Percentiles rank a stretch among this genome's conserved stretches.
These are phyloP conservation scores for Cheilosia variabilis DNA, from an alignment of 2,888 invertebrate species.

Conservation along the genomic window DNA sequence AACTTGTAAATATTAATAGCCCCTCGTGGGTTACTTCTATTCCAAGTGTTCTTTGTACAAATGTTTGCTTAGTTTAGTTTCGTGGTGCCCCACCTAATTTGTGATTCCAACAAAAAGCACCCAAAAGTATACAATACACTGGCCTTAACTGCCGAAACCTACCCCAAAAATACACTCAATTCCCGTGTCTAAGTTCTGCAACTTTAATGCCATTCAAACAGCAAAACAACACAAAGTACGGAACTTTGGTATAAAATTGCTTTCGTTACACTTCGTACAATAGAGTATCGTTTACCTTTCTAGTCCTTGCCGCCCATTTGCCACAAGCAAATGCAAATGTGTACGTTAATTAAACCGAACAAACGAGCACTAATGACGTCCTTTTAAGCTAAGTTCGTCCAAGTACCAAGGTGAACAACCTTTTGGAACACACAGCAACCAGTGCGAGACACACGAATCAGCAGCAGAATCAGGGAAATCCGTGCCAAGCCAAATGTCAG, in stretches of 20 bases:
- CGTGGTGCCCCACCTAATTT: slow-evolving; percentile 7
- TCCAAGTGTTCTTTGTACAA: neutral
- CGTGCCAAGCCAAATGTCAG: slow-evolving; percentile 37
- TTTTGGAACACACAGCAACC: slow-evolving; percentile 17
- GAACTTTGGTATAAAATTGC: neutral
- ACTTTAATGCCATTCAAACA: slow-evolving; percentile 43
- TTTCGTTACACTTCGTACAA: slow-evolving; percentile 24
- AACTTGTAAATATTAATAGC: no score
- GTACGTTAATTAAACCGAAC: slow-evolving; percentile 63
- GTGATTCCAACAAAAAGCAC: slow-evolving; percentile 8
- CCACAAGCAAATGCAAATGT: slow-evolving; percentile 56
- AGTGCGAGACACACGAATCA: slow-evolving; percentile 15
- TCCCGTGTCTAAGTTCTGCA: slow-evolving; percentile 22
- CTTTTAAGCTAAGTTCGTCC: slow-evolving; percentile 39
- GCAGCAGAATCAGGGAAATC: slow-evolving; percentile 19
- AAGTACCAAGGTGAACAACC: slow-evolving; percentile 62
- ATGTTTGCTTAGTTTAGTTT: neutral
- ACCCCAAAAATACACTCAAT: slow-evolving; percentile 29
- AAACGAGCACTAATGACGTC: slow-evolving; percentile 50
- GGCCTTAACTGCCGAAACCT: slow-evolving; percentile 14
- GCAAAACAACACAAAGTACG: slow-evolving; percentile 6
- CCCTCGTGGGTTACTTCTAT: no score
- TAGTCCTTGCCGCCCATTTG: slow-evolving; percentile 37
- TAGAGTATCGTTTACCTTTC: slow-evolving; percentile 31
- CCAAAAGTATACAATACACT: neutral